A percentile compares a stretch with the other conserved stretches of the same genome.
phyloP scores from a whole-genome alignment of 2,113 vertebrate species.

The Motacilla alba region DNA sequence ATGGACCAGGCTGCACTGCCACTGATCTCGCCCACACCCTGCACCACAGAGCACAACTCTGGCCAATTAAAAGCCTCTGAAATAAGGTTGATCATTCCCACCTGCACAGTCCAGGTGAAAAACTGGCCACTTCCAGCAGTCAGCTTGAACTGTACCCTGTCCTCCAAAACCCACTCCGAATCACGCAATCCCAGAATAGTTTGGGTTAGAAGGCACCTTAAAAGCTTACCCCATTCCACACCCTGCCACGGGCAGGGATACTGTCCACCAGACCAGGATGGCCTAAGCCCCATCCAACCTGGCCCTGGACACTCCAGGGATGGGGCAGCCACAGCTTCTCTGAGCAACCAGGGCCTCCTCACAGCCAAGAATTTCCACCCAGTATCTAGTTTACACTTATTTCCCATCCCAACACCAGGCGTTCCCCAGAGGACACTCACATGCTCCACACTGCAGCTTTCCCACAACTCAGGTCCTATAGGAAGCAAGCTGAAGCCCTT shows the following conservation, averaged over 20 bases:
- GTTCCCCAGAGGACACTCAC: background rate
- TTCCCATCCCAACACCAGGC: too few relatives aligned
- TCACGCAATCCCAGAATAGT: background rate
- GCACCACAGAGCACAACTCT: background rate
- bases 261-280: background rate
- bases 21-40: accelerated
- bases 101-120: background rate
- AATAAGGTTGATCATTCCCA: accelerated
- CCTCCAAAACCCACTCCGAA: background rate
- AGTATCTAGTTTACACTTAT: background rate
- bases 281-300: background rate
- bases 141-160: too few relatives aligned
- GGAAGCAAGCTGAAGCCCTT: accelerated
- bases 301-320: background rate
- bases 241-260: background rate
- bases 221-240: accelerated
- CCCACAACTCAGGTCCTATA: accelerated
- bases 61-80: background rate
- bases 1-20: background rate
- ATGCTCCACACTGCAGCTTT: accelerated
- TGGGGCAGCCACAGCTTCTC: background rate
- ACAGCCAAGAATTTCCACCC: background rate
- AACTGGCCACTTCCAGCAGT: background rate
- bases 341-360: background rate
- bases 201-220: background rate